Evolutionary conservation across 2,888 invertebrate genomes (phyloP).

Genomic region (Saturnia pavonia): DNA sequence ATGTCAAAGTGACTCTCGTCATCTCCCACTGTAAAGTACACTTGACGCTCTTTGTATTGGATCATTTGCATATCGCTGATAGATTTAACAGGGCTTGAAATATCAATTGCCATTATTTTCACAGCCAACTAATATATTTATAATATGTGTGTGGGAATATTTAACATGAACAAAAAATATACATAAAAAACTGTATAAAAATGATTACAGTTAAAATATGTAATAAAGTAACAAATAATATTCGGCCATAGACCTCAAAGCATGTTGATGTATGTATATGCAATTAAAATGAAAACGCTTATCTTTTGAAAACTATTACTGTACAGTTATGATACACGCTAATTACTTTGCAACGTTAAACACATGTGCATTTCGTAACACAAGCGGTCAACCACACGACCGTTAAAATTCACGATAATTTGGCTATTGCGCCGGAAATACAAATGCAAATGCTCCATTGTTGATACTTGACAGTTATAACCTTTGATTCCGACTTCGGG

Average conservation of each 20-base stretch:
- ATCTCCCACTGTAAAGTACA: slow-evolving; percentile 50
- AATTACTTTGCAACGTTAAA: slow-evolving; percentile 25
- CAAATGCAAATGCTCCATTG: slow-evolving; percentile 75
- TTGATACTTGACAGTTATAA: slow-evolving; percentile 63
- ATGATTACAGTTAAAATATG: background rate
- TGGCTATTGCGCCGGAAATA: slow-evolving; percentile 67
- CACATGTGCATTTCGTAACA: slow-evolving; percentile 30
- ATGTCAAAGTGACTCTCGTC: slow-evolving; percentile 58
- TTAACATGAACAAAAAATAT: background rate
- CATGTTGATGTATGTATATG: background rate
- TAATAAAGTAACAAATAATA: background rate
- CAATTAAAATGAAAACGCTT: slow-evolving; percentile 28
- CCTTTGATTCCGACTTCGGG: slow-evolving; percentile 56
- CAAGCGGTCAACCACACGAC: slow-evolving; percentile 65
- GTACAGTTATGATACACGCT: slow-evolving; percentile 22
- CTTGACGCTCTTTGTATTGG: slow-evolving; percentile 52
- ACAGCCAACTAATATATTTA: background rate
- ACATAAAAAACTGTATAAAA: background rate
- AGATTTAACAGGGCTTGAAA: slow-evolving; percentile 29
- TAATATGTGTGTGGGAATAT: slow-evolving; percentile 14
- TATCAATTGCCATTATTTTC: slow-evolving; percentile 12
- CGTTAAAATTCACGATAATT: slow-evolving; percentile 70
- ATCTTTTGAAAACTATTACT: slow-evolving; percentile 19
- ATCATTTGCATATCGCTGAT: slow-evolving; percentile 78
- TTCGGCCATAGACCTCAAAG: background rate